Base-by-base conservation (phyloP, 2,888 invertebrate species). In the Tachina lurida region DNA sequence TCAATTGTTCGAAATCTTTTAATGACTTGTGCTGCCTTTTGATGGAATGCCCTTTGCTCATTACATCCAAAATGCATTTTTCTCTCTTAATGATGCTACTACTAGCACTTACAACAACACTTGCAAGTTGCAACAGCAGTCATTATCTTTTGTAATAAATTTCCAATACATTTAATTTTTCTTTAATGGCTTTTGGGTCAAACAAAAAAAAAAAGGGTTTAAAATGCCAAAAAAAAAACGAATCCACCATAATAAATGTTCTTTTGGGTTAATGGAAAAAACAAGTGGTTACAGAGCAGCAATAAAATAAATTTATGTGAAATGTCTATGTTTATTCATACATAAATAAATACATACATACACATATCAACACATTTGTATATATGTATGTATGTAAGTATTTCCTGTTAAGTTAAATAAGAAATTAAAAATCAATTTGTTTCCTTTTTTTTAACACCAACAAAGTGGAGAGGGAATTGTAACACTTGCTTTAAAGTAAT, bases 161-260 rank as follows among this genome's bases (percentile, higher is more conserved):
- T 65, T 80, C 63, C 73, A 80, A 80, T 73, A 73, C 80, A 80
- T 80, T 80, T 73, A 41, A 10, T 49, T 65, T 73, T 70, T 39
- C 43, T 54, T 62, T 70, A 62, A 70, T 65, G 62, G 56, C 67
- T 39, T 67, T 76, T 65, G 45, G 65, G 45, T 31, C 17, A 49
- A 58, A 56, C 45, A 15, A n/a, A 10, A 58, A n/a, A 10, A 58
- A 54, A 49, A 58, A 60, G 58, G 43, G 41, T 75, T 76, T 67
- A 67, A 31, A 67, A n/a, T 56, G 39, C 45, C 17, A 41, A 39
- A 58, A 45, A 47, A 45, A 47, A 60, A 47, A 15, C 8, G 31
- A 49, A 19, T 22, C 41, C 39, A 77, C 39, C 49, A 70, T 49
- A 60, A 68, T 52, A 62, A 78, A 78, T 70, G 52, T 31, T 9